These are phyloP conservation scores for Drosophila ficusphila DNA, from an alignment of 1,140 invertebrate genomes.

Conservation along the genomic window DNA sequence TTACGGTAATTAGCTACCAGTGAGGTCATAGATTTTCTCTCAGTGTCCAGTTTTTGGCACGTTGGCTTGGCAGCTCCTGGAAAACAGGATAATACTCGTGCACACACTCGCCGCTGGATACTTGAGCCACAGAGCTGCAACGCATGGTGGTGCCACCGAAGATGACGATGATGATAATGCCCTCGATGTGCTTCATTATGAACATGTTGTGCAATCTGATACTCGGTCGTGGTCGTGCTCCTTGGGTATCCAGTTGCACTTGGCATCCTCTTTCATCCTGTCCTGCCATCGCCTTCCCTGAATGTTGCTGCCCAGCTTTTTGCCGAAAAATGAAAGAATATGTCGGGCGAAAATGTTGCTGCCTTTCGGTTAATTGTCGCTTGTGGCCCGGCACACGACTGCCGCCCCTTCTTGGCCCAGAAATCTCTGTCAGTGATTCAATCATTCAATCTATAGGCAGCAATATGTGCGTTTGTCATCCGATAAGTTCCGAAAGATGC, in stretches of 20 bases:
- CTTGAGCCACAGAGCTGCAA: slow-evolving; percentile 52
- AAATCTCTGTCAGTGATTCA: slow-evolving; percentile 43
- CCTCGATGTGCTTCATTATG: slow-evolving; percentile 41
- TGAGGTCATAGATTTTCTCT: background rate
- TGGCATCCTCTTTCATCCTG: slow-evolving; percentile 32
- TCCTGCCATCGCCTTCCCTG: slow-evolving; percentile 3
- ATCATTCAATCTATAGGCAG: slow-evolving; percentile 69
- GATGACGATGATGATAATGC: slow-evolving; percentile 41
- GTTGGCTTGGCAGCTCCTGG: slow-evolving; percentile 52
- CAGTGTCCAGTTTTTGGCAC: slow-evolving; percentile 52
- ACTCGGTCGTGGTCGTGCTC: slow-evolving; percentile 60
- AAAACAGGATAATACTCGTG: slow-evolving; percentile 40
- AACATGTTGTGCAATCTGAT: slow-evolving; percentile 71
- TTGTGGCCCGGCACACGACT: slow-evolving; percentile 57
- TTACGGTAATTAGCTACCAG: no score
- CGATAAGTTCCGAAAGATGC: slow-evolving; percentile 53
- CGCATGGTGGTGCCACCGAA: slow-evolving; percentile 27
- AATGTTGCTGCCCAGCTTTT: background rate
- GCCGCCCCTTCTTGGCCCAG: background rate
- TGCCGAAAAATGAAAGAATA: slow-evolving; percentile 23
- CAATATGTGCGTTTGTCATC: slow-evolving; percentile 52
- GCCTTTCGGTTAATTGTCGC: slow-evolving; percentile 58
- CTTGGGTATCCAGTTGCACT: slow-evolving; percentile 72
- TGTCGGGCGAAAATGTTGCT: slow-evolving; percentile 28
- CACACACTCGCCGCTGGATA: slow-evolving; percentile 30